Base-by-base conservation (phyloP, 2,797 vertebrate species). In the Zalophus californianus region DNA sequence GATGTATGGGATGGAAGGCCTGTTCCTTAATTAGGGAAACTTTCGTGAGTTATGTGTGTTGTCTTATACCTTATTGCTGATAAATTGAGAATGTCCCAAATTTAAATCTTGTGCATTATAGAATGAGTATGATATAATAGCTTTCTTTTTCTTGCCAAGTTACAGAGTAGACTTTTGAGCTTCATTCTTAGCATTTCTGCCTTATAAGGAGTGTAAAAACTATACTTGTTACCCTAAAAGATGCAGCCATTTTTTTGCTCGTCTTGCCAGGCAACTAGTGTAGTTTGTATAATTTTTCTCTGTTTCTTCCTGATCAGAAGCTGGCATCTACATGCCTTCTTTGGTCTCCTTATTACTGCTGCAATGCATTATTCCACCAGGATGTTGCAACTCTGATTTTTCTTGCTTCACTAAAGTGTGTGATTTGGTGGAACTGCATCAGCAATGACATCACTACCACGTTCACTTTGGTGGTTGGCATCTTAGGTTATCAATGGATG, bases 401-500 rank as follows among this genome's bases (percentile, higher is more conserved):
- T 93, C 87, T 83, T 35, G 58, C 21, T 66, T 97, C 78, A 41
- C 62, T 73, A 41, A 77, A 92, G 60, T 68, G 23, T 91, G 72
- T 79, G 82, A 84, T 84, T 93, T 92, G 38, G 77, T 85, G 82
- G 77, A 92, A 92, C 29, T 35, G 3, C 93, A 78, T 84, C 68
- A 86, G 72, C 68, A 92, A 27, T 89, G 88, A 90, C 62, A 44
- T 89, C 83, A 95, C 15, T 27, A 79, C 25, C 78, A 72, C 62
- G 18, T 91, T 97, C 32, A 41, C 73, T 90, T 89, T 89, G 73
- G 73, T 92, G 44, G 79, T 64, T 96, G 91, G 92, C 29, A 68
- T 97, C 56, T 93, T 93, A 58, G 38, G 15, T 85, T 89, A 72
- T 96, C 96, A 97, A 91, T 94, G 66, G 85, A 72, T 84, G 32